These are phyloP conservation scores for Bombyx mandarina DNA, from an alignment of 1,140 invertebrate species.

Conservation along the genomic window DNA sequence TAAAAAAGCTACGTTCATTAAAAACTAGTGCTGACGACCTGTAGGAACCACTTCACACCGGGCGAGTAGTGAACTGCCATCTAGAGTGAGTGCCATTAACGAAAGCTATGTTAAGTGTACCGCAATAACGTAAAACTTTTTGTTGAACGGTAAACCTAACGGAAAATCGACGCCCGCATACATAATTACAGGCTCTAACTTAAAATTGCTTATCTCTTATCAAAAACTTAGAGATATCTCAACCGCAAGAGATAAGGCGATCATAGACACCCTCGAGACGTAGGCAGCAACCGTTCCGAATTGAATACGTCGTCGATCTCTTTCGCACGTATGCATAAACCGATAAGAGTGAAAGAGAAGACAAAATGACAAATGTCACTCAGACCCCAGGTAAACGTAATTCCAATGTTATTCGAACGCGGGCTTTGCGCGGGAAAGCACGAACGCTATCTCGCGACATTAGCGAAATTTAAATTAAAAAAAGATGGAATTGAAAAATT, in stretches of 20 bases:
- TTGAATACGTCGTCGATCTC: constrained; percentile 41
- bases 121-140: neutral
- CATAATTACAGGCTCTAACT: neutral
- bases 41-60: too few relatives aligned
- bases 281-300: constrained; percentile 36
- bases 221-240: constrained; percentile 23
- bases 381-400: constrained; percentile 48
- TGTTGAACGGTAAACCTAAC: neutral
- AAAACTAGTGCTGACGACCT: too few relatives aligned
- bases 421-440: constrained; percentile 63
- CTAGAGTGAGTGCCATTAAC: too few relatives aligned
- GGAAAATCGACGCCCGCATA: constrained; percentile 2
- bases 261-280: constrained; percentile 51
- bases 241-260: constrained; percentile 44
- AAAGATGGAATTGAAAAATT: too few relatives aligned
- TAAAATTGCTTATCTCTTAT: constrained; percentile 32
- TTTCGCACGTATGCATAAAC: constrained; percentile 14
- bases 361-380: constrained; percentile 41
- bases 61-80: too few relatives aligned
- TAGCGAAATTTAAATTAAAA: too few relatives aligned
- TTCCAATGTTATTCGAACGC: constrained; percentile 54
- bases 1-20: too few relatives aligned
- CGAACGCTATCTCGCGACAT: constrained; percentile 26
- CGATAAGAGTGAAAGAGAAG: constrained; percentile 22
- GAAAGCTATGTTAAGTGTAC: too few relatives aligned